Base-by-base conservation (phyloP, 2,888 invertebrate genomes). In the Oscheius sp. region DNA sequence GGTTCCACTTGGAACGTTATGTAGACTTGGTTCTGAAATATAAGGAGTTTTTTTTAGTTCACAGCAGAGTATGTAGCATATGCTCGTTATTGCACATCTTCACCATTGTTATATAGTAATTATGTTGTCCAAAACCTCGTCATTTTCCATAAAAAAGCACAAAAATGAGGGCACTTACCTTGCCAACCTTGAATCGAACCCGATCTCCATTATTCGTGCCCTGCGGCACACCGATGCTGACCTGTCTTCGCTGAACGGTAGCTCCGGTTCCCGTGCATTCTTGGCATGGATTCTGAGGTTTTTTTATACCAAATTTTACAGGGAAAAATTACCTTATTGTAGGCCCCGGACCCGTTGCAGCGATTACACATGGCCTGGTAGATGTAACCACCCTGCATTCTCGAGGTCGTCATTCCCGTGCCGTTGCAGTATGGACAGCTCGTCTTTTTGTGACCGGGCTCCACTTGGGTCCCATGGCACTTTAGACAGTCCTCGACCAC, bases 121-220 rank as follows among this genome's bases (percentile, higher is more conserved):
- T 21, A 21, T 42, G 3, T 42, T 42, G 42, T 5, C 7, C 7
- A 42, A 42, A 42, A 5, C 42, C 42, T 7, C 7, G 7, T 10
- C n/a, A 33, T 66, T 50, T 70, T 10, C 75, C 57, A 29, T 58
- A 78, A 74, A 13, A 42, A 42, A 42, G 3, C 4, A 5, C 4
- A 72, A 29, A 70, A 63, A n/a, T 33, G 29, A 21, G 11, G 13
- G 11, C 3, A 35, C 58, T n/a, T 21, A 86, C 86, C 84, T 92
- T 93, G 13, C 96, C 96, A 0, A 98, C 94, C 5, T 94, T 92
- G 94, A 99, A 94, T 73, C 98, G 93, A 3, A 99, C 93, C 0
- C 96, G 96, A 90, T 99, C 98, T 0, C 97, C 97, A 90, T 99
- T 95, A 89, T 98, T 96, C 7, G 99, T 95, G 29, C 92, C 93